phyloP scores from a whole-genome alignment of 2,888 invertebrate species.

The Drosophila infuscata region DNA sequence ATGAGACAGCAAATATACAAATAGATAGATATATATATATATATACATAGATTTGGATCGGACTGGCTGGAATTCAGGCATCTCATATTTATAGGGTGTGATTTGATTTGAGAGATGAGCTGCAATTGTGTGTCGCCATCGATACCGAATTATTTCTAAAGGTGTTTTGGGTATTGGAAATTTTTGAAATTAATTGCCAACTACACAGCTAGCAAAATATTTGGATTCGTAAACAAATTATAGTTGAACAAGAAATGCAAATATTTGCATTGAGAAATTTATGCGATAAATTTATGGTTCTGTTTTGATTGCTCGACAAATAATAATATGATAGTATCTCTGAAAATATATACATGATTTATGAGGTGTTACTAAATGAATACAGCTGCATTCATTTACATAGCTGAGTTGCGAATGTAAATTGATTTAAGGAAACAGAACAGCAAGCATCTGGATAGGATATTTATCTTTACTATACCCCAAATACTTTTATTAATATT shows the following conservation, averaged over 20 bases:
- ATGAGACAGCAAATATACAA: conserved; percentile 30
- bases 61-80: conserved; percentile 19
- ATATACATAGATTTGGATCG: neutral
- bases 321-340: conserved; percentile 18
- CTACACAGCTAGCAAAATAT: conserved; percentile 54
- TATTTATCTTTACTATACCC: no score
- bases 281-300: conserved; percentile 41
- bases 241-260: conserved; percentile 23
- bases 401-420: conserved; percentile 6
- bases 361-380: conserved; percentile 12
- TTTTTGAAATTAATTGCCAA: conserved; percentile 32
- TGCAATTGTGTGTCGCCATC: conserved; percentile 53
- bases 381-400: neutral
- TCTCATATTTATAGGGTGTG: conserved; percentile 70
- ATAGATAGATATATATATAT: conserved; percentile 1
- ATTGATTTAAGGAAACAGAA: neutral
- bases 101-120: conserved; percentile 60
- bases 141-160: neutral
- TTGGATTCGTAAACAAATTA: conserved; percentile 53
- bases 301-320: conserved; percentile 12
- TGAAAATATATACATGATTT: conserved; percentile 5
- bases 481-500: neutral
- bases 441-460: neutral
- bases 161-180: neutral
- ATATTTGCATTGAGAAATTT: conserved; percentile 19